Percentiles rank a stretch among this genome's conserved stretches.
These are phyloP conservation scores for Hyles vespertilio DNA, from an alignment of 1,140 invertebrate genomes.

Conservation along the genomic window DNA sequence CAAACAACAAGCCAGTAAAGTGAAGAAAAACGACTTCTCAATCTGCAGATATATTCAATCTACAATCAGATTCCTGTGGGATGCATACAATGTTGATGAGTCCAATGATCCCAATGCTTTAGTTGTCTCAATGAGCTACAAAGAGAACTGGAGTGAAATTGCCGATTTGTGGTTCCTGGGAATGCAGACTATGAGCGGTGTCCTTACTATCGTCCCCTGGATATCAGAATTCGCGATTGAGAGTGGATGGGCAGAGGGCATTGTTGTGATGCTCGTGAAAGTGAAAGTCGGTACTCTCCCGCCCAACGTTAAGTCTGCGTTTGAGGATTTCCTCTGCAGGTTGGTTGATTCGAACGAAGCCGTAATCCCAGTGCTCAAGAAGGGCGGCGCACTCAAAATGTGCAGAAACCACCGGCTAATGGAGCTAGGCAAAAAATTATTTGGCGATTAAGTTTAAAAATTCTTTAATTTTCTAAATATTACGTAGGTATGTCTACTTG, in stretches of 20 bases:
- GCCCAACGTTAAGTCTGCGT: slow-evolving; percentile 90
- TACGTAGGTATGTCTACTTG: slow-evolving; percentile 17
- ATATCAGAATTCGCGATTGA: slow-evolving; percentile 93
- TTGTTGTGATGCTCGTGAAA: slow-evolving; percentile 86
- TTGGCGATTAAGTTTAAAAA: slow-evolving; percentile 81
- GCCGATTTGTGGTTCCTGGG: slow-evolving; percentile 95
- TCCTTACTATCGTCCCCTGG: slow-evolving; percentile 89
- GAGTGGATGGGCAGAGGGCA: slow-evolving; percentile 93
- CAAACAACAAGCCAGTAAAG: slow-evolving; percentile 87
- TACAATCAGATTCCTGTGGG: slow-evolving; percentile 93
- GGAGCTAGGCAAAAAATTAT: slow-evolving; percentile 90
- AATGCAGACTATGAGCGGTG: slow-evolving; percentile 92
- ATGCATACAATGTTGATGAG: slow-evolving; percentile 93
- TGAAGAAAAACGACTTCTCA: slow-evolving; percentile 91
- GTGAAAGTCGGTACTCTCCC: slow-evolving; percentile 88
- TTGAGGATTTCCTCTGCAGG: slow-evolving; percentile 91
- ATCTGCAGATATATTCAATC: slow-evolving; percentile 91
- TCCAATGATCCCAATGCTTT: slow-evolving; percentile 87
- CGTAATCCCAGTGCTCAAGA: slow-evolving; percentile 86
- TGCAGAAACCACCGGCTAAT: slow-evolving; percentile 91
- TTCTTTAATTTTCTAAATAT: slow-evolving; percentile 2
- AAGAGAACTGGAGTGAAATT: slow-evolving; percentile 90
- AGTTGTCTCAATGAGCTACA: slow-evolving; percentile 90
- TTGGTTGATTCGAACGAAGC: slow-evolving; percentile 87
- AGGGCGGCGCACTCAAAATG: slow-evolving; percentile 87